Evolutionary conservation across 1,140 invertebrate species (phyloP).

Genomic region (Belonocnema kinseyi): DNA sequence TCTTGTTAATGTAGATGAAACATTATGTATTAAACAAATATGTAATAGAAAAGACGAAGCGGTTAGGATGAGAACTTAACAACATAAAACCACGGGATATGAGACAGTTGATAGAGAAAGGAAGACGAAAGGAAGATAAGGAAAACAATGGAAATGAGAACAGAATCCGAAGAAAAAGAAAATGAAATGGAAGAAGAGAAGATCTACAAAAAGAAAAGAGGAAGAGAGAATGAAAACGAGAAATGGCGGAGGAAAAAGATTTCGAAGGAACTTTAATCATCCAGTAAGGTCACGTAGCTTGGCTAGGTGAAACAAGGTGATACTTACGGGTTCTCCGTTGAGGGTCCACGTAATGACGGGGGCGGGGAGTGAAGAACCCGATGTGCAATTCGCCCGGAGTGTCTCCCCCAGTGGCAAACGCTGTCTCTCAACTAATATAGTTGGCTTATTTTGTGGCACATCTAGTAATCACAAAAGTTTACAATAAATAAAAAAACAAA

Average conservation of each 20-base stretch:
- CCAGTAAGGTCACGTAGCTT: conserved; percentile 63
- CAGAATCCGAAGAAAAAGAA: too few relatives aligned
- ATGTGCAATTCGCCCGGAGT: conserved; percentile 86
- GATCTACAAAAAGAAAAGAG: background rate
- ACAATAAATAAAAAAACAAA: background rate
- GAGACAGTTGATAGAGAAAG: too few relatives aligned
- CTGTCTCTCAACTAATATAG: conserved; percentile 65
- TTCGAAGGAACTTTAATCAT: conserved; percentile 61
- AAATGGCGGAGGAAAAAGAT: background rate
- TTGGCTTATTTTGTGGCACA: conserved; percentile 70
- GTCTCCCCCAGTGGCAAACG: conserved; percentile 79
- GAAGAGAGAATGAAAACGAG: background rate
- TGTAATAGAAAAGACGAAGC: too few relatives aligned
- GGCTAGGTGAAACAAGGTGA: conserved; percentile 43
- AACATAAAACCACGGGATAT: too few relatives aligned
- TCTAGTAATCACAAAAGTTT: conserved; percentile 66
- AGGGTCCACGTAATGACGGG: conserved; percentile 89
- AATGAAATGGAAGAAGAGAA: background rate
- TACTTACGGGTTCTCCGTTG: conserved; percentile 85
- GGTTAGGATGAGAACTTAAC: too few relatives aligned
- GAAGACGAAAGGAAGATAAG: too few relatives aligned
- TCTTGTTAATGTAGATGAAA: too few relatives aligned
- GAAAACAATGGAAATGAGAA: too few relatives aligned
- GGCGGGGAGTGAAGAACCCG: conserved; percentile 83
- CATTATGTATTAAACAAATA: too few relatives aligned